Percentiles rank a stretch among this genome's conserved stretches.
These are phyloP conservation scores for Novumbra hubbsi DNA, from an alignment of 2,797 vertebrate genomes.

Conservation along the genomic window DNA sequence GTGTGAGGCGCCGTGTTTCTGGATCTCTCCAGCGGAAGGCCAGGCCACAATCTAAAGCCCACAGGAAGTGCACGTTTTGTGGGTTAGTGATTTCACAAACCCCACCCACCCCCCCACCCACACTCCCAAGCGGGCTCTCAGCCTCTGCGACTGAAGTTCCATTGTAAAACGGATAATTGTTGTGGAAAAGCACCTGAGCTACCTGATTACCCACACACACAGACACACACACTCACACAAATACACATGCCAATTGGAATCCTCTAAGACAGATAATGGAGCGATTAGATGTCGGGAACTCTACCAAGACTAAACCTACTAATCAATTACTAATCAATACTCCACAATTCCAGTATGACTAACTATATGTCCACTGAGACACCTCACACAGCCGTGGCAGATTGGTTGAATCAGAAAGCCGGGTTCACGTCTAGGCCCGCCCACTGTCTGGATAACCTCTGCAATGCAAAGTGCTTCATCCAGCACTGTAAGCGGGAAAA, in stretches of 20 bases:
- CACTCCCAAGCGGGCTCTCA: too few relatives aligned
- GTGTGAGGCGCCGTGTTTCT: not conserved
- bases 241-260: not conserved
- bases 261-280: too few relatives aligned
- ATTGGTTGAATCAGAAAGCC: not conserved
- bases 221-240: not conserved
- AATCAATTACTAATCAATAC: too few relatives aligned
- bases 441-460: conserved; percentile 5
- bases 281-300: too few relatives aligned
- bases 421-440: conserved; percentile 14
- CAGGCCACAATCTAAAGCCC: not conserved
- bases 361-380: not conserved
- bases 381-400: not conserved
- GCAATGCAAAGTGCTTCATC: conserved; percentile 14
- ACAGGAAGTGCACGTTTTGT: too few relatives aligned
- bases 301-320: too few relatives aligned
- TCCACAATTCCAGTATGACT: too few relatives aligned
- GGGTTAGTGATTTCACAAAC: too few relatives aligned
- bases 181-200: too few relatives aligned
- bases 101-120: too few relatives aligned
- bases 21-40: not conserved
- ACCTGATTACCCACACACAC: conserved; percentile 1
- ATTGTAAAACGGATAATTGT: too few relatives aligned
- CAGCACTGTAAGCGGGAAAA: not conserved
- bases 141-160: too few relatives aligned